Base-by-base conservation (phyloP, 2,888 invertebrate genomes). In the Hirtodrosophila cameraria region DNA sequence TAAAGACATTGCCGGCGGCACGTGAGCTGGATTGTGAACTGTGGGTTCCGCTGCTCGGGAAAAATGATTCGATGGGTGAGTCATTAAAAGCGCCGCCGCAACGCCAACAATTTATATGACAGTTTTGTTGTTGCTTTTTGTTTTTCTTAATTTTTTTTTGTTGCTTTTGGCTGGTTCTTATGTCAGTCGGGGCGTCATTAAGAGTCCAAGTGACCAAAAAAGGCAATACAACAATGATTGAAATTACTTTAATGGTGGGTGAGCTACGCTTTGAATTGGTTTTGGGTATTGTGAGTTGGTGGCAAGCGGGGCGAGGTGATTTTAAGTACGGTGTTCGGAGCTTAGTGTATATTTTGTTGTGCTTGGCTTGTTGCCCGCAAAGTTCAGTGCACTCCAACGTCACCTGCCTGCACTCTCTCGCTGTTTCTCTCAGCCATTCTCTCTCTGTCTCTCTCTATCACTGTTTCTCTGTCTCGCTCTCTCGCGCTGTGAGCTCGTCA, bases 11-110 rank as follows among this genome's bases (percentile, higher is more conserved):
- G 67, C 58, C 38, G 33, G 54, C 61, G 80, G 84, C 79, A 79
- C 79, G 79, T 79, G 79, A 79, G 75, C 25, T 42, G 53, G 16
- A 33, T 28, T 59, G 31, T 42, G 13, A 36, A 13, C 25, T 27
- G 11, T 12, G 25, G 13, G 12, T 27, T 25, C 27, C 27, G 20
- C 39, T 39, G 43, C 11, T 3, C 18, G 7, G 23, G 23, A 11
- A 27, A 42, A 46, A 43, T 65, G 52, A 52, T 49, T 50, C 38
- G 42, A 12, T 23, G 18, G 55, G 71, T 81, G 81, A 82, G 79
- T 82, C 81, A 82, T 86, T 79, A 82, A 82, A 82, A 78, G 80
- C 55, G 58, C 67, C 82, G 86, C 49, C 73, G 57, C 38, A 70
- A 54, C 63, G 31, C 55, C 42, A 58, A 27, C 63, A 71, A 85